Conservation (phyloP, 2,888 invertebrate genomes). For the Neoscelio sp. region DNA sequence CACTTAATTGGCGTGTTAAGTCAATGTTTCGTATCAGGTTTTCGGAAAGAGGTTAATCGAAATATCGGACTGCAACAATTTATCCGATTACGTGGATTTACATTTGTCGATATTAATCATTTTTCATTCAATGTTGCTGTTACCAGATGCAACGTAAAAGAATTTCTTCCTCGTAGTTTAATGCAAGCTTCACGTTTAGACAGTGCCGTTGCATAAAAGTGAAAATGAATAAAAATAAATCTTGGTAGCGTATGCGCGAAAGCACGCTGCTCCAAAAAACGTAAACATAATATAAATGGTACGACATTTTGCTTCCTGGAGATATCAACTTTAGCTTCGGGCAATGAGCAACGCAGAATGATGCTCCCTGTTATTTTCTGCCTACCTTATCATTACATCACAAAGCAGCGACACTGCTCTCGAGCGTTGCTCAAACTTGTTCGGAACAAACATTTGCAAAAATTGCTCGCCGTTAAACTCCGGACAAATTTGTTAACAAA, state of each 20-base stretch:
- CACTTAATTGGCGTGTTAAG: too few species aligned
- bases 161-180: too few species aligned
- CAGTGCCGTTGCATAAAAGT: constrained; percentile 19
- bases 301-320: constrained; percentile 32
- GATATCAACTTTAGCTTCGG: constrained; percentile 30
- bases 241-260: not conserved
- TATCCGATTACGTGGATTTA: too few species aligned
- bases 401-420: constrained; percentile 18
- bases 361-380: constrained; percentile 47
- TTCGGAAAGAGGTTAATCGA: too few species aligned
- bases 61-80: too few species aligned
- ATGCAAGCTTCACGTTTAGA: constrained; percentile 2
- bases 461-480: constrained; percentile 9
- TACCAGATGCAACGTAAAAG: too few species aligned
- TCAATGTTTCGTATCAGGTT: too few species aligned
- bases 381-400: constrained; percentile 35
- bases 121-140: too few species aligned
- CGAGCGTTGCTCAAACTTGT: constrained; percentile 18
- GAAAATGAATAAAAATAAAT: constrained; percentile 29
- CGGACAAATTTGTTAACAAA: not conserved
- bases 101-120: too few species aligned
- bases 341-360: constrained; percentile 31
- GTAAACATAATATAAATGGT: constrained; percentile 34
- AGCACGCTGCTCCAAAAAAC: not conserved
- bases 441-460: too few species aligned